Evolutionary conservation across 1,140 invertebrate species (phyloP).

Genomic region (Drosophila setifemur): DNA sequence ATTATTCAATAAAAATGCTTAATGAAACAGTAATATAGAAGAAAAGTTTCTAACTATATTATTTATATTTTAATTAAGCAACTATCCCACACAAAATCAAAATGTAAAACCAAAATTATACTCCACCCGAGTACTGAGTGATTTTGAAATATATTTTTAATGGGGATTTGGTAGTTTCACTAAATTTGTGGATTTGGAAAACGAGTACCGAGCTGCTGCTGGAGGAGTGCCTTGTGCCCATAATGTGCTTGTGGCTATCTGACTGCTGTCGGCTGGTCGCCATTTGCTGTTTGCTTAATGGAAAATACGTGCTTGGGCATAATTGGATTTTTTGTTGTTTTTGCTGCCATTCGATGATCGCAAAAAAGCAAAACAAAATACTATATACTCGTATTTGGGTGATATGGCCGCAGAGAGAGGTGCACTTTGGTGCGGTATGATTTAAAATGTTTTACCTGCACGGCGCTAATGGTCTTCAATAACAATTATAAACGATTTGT

Average conservation of each 20-base stretch:
- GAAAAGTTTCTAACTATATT: too few relatives aligned
- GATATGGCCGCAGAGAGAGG: too few relatives aligned
- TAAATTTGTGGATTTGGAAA: background rate
- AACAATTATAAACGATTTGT: slow-evolving; percentile 30
- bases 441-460: slow-evolving; percentile 54
- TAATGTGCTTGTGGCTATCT: slow-evolving; percentile 51
- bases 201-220: slow-evolving; percentile 3
- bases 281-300: slow-evolving; percentile 68
- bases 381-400: too few relatives aligned
- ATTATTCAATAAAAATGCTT: too few relatives aligned
- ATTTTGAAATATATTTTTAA: too few relatives aligned
- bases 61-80: too few relatives aligned
- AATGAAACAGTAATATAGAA: too few relatives aligned
- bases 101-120: too few relatives aligned
- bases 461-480: slow-evolving; percentile 48
- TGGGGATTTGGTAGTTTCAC: too few relatives aligned
- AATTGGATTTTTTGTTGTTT: slow-evolving; percentile 69
- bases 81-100: too few relatives aligned
- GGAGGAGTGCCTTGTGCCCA: slow-evolving; percentile 35
- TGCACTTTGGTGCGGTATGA: slow-evolving; percentile 24
- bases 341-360: slow-evolving; percentile 39
- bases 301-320: slow-evolving; percentile 71
- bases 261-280: slow-evolving; percentile 28
- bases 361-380: slow-evolving; percentile 20
- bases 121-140: too few relatives aligned